Conservation (phyloP, 1,140 invertebrate genomes). For the Subanguina moxae region DNA sequence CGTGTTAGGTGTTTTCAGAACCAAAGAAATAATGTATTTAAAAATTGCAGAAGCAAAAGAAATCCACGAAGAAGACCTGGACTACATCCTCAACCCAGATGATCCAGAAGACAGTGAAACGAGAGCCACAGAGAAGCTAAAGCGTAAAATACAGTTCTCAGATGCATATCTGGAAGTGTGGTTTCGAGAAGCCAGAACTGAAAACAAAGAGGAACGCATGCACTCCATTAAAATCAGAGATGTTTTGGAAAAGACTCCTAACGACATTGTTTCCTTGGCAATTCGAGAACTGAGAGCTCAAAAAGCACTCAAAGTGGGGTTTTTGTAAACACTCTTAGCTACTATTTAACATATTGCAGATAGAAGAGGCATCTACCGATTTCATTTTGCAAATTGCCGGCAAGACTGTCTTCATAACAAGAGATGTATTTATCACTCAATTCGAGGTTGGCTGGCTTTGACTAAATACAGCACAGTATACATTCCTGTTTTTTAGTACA, state of each 20-base stretch:
- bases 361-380: conserved; percentile 31
- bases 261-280: conserved; percentile 21
- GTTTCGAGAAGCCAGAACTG: conserved; percentile 6
- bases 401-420: conserved; percentile 39
- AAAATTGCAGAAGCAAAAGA: conserved; percentile 17
- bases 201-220: neutral
- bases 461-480: neutral
- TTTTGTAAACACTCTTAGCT: too few species aligned
- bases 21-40: neutral
- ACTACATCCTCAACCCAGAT: conserved; percentile 35
- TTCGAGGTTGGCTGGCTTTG: conserved; percentile 22
- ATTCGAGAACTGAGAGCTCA: conserved; percentile 12
- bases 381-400: conserved; percentile 51
- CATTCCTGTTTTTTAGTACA: conserved; percentile 51
- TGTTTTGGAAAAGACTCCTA: conserved; percentile 35
- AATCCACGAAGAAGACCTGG: conserved; percentile 42
- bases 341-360: too few species aligned
- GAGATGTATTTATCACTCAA: conserved; percentile 26
- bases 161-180: conserved; percentile 37
- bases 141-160: conserved; percentile 36
- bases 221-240: conserved; percentile 37
- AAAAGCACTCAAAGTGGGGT: neutral
- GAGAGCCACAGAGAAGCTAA: conserved; percentile 30
- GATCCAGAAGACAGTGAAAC: conserved; percentile 32
- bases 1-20: conserved; percentile 6